Evolutionary conservation across 2,113 vertebrate genomes (phyloP).

Genomic region (Entomyzon cyanotis): DNA sequence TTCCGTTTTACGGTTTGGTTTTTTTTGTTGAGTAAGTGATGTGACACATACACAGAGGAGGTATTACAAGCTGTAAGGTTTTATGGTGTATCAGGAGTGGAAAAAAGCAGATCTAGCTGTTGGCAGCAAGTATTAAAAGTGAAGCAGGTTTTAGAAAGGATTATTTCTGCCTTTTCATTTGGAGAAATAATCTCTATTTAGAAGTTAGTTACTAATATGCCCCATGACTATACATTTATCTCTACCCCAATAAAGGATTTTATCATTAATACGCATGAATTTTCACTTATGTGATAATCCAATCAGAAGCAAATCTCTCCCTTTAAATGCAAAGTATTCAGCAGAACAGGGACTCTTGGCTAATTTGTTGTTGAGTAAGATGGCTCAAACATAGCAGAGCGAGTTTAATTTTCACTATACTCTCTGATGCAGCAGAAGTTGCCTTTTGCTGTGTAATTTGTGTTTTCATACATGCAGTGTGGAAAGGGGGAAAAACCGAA

Average conservation of each 20-base stretch:
- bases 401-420: not conserved
- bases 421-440: not conserved
- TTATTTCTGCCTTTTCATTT: slow-evolving; percentile 67
- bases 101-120: slow-evolving; percentile 41
- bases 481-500: not conserved
- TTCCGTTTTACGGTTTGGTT: not conserved
- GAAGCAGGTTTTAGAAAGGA: slow-evolving; percentile 50
- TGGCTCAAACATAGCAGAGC: not conserved
- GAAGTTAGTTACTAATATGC: slow-evolving; percentile 53
- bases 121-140: slow-evolving; percentile 45
- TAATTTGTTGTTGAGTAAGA: not conserved
- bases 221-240: slow-evolving; percentile 51
- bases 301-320: slow-evolving; percentile 52
- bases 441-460: not conserved
- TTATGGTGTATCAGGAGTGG: slow-evolving; percentile 1
- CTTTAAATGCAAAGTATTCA: not conserved
- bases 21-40: not conserved
- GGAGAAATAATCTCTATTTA: slow-evolving; percentile 62
- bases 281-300: slow-evolving; percentile 56
- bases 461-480: rapidly evolving
- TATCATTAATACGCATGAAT: slow-evolving; percentile 43
- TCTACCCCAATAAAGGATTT: slow-evolving; percentile 48
- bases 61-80: slow-evolving; percentile 2
- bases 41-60: not conserved
- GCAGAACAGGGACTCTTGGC: not conserved